These are phyloP conservation scores for Procavia capensis DNA, from an alignment of 2,113 vertebrate species.

Conservation along the genomic window DNA sequence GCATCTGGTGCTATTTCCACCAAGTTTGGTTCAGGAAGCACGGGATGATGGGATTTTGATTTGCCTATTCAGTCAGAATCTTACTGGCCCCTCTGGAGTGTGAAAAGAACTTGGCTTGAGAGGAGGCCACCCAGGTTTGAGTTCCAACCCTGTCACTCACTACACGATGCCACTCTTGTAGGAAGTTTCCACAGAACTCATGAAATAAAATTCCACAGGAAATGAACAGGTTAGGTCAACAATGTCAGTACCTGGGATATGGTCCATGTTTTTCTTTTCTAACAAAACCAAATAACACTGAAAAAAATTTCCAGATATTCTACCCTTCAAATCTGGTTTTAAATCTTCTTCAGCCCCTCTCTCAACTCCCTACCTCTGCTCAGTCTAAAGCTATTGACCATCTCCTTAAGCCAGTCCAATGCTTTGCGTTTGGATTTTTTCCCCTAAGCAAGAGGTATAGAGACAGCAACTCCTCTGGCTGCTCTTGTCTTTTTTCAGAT, in stretches of 20 bases:
- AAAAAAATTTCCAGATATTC: neutral
- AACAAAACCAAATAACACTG: neutral
- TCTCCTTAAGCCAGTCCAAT: neutral
- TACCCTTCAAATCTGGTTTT: neutral
- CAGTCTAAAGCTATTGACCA: neutral
- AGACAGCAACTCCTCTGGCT: neutral
- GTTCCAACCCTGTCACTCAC: neutral
- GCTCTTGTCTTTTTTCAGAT: neutral
- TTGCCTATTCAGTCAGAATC: neutral
- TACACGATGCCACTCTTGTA: neutral
- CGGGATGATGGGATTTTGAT: neutral
- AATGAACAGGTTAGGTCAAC: neutral
- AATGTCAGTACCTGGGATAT: neutral
- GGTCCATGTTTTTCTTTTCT: neutral
- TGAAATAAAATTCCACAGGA: neutral
- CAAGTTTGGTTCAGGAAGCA: neutral
- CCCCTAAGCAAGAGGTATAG: neutral
- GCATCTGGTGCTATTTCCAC: neutral
- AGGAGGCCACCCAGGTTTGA: neutral
- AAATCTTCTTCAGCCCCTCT: neutral
- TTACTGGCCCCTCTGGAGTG: neutral
- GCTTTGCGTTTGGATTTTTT: too few species aligned
- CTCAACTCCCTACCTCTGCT: neutral
- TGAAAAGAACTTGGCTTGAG: neutral
- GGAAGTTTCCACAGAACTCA: neutral